phyloP scores from a whole-genome alignment of 1,140 invertebrate species.

The Cotesia vestalis region DNA sequence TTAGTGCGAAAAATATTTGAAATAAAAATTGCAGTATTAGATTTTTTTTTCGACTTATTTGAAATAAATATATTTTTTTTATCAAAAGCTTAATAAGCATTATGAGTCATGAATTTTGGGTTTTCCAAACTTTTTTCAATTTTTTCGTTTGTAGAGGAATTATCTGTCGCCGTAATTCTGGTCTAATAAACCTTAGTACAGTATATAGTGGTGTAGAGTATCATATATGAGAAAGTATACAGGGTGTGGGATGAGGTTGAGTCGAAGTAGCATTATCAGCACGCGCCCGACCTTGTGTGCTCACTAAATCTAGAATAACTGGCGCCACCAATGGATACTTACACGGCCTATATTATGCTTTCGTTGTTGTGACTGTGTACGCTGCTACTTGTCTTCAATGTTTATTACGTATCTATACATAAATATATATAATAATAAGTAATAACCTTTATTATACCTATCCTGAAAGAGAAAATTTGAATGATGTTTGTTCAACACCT shows the following conservation, averaged over 20 bases:
- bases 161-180: constrained; percentile 1
- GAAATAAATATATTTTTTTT: too few relatives aligned
- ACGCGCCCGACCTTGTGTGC: constrained; percentile 60
- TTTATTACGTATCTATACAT: not conserved
- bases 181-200: constrained; percentile 9
- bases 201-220: not conserved
- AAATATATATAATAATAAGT: not conserved
- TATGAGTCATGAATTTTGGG: too few relatives aligned
- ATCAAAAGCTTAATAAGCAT: too few relatives aligned
- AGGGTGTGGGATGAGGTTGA: constrained; percentile 14
- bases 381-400: not conserved
- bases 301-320: constrained; percentile 62
- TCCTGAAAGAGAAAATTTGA: constrained; percentile 51
- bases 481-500: constrained; percentile 53
- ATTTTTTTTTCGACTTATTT: too few relatives aligned
- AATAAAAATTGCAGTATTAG: too few relatives aligned
- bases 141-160: constrained; percentile 13
- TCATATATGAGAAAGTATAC: constrained; percentile 9
- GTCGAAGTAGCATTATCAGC: constrained; percentile 62
- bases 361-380: constrained; percentile 3
- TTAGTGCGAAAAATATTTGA: too few relatives aligned
- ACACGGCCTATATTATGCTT: constrained; percentile 17
- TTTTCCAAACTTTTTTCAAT: too few relatives aligned
- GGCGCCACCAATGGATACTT: constrained; percentile 19
- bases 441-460: too few relatives aligned